These are phyloP conservation scores for Lacanobia wlatinum DNA, from an alignment of 2,888 invertebrate species.

Conservation along the genomic window DNA sequence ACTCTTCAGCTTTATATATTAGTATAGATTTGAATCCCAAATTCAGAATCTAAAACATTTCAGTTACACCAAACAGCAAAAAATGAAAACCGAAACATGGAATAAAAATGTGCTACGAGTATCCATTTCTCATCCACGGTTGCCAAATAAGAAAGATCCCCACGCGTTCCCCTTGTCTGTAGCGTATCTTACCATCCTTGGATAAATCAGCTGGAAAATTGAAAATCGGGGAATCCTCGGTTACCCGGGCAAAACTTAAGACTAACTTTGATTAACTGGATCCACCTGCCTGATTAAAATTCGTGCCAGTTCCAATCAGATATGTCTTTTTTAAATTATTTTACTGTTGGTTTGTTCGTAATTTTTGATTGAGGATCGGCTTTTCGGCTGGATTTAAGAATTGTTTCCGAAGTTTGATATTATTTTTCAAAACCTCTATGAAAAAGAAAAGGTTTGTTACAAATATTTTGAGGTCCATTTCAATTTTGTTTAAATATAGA, in stretches of 20 bases:
- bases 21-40: background rate
- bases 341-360: conserved; percentile 6
- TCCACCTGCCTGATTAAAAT: conserved; percentile 78
- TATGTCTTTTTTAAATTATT: conserved; percentile 30
- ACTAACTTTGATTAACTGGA: conserved; percentile 81
- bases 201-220: conserved; percentile 88
- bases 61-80: background rate
- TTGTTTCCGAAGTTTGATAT: background rate
- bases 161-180: conserved; percentile 57
- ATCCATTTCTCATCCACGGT: conserved; percentile 19
- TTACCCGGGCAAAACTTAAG: conserved; percentile 68
- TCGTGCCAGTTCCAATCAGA: conserved; percentile 50
- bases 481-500: background rate
- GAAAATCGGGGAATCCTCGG: conserved; percentile 73
- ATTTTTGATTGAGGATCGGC: background rate
- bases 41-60: background rate
- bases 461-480: too few relatives aligned
- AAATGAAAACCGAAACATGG: background rate
- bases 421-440: too few relatives aligned
- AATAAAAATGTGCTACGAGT: conserved; percentile 14
- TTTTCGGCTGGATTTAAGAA: too few relatives aligned
- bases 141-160: conserved; percentile 57
- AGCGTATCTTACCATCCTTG: conserved; percentile 79
- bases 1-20: too few relatives aligned
- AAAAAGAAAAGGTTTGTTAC: too few relatives aligned